Evolutionary conservation across 1,140 invertebrate species (phyloP), one percentile per base, ranked within the genome.

Genomic region (Ganaspis sp.): DNA sequence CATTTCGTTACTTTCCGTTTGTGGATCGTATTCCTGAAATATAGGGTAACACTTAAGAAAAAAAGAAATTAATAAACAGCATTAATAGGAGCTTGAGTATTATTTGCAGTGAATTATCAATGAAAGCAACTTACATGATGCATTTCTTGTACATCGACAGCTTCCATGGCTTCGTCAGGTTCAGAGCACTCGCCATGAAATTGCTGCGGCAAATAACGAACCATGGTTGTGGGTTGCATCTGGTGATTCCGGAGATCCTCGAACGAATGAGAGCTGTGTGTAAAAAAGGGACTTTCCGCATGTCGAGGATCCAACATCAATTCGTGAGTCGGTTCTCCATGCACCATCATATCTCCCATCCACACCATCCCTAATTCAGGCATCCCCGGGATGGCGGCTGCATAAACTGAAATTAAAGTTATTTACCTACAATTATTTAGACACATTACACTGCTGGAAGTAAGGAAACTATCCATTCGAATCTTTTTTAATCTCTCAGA

Each of bases 361-460:
- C 94, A 95, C 83, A 95, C 93, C 93, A 95, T 94, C 81, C 94
- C 94, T 88, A 95, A 88, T 83, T 95, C 94, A 21, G 93, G 88
- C 83, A 93, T 91, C 77, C 92, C 92, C 82, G 92, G 91, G 90
- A 93, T 93, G 88, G 93, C 79, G 58, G 58, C 75, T 64, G 89
- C 86, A 80, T 89, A 91, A 78, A 91, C 89, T 87, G 88, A 86
- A 91, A 91, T 90, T 87, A 90, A 85, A 84, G 72, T 85, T 73
- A 86, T 81, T 23, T 21, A 26, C 37, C 12, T 73, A 17, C n/a
- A 69, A 9, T 23, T 15, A 40, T 23, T n/a, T n/a, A n/a, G 4
- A 49, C 17, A 70, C 3, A n/a, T 38, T 4, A 5, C 37, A 38
- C 37, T 38, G 37, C 37, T 38, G n/a, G n/a, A n/a, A n/a, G n/a